Base-by-base conservation (phyloP, 2,797 vertebrate species). In the Pyrocephalus nanus region DNA sequence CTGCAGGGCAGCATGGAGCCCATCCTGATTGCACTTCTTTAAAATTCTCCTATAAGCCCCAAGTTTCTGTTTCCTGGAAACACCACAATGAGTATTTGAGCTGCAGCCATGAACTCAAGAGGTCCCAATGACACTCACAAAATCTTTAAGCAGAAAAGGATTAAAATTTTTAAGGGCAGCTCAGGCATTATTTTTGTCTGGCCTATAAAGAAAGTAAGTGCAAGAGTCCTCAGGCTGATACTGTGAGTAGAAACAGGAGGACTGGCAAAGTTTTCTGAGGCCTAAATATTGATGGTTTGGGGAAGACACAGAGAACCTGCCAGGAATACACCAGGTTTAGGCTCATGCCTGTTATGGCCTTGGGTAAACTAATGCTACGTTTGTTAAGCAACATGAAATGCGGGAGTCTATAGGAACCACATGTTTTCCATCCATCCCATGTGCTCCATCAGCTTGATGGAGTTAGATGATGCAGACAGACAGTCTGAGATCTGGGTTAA, bases 401-500 rank as follows among this genome's bases (percentile, higher is more conserved):
- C 76, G 67, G 62, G 18, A 86, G 60, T 93, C 82, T 90, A 92
- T 85, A 80, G 55, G 86, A 96, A 92, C 91, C 93, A 96, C 92
- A 95, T 95, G 91, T 92, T 96, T 96, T 96, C 92, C 80, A 92
- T 72, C 94, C 78, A 75, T 90, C 77, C 86, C 83, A 87, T 82
- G 92, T 87, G 81, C 94, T 95, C 70, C 92, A 88, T 92, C 87
- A 95, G 91, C 93, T 93, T 96, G 94, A 96, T 87, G 90, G 92
- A 96, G 95, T 95, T 96, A 96, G 83, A 95, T 92, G 93, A 96
- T 88, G 91, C 92, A 96, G 94, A 95, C 94, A 95, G 94, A 92
- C 95, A 96, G 96, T 96, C 95, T 96, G 92, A 92, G 90, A 96
- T 95, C 95, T 97, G 87, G 93, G 95, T 97, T 95, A 96, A 95